Evolutionary conservation across 2,113 vertebrate species (phyloP).

Genomic region (Cheirogaleus medius): DNA sequence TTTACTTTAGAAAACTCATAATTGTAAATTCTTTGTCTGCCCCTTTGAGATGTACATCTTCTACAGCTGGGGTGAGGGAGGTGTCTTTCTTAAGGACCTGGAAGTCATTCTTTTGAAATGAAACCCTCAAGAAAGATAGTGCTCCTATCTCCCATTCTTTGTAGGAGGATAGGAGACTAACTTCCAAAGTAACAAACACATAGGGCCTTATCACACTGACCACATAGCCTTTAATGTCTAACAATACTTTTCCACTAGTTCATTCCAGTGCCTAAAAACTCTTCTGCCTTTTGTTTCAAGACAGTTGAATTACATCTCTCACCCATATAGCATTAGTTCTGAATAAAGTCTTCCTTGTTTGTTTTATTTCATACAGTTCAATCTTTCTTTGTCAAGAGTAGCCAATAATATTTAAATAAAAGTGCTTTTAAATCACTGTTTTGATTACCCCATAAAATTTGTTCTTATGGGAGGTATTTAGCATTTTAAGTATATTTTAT

Average conservation of each 20-base stretch:
- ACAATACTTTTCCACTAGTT: background rate
- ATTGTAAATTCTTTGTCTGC: background rate
- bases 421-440: background rate
- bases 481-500: background rate
- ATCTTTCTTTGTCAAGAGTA: background rate
- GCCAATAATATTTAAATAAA: background rate
- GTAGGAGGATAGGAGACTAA: background rate
- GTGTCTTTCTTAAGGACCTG: background rate
- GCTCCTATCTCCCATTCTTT: background rate
- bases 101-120: background rate
- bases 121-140: background rate
- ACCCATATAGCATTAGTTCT: background rate
- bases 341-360: background rate
- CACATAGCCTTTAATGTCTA: background rate
- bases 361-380: background rate
- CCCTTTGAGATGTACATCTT: background rate
- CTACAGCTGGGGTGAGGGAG: background rate
- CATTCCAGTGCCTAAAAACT: background rate
- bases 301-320: background rate
- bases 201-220: background rate
- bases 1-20: background rate
- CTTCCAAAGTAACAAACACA: background rate
- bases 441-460: background rate
- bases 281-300: background rate
- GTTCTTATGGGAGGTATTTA: background rate